Evolutionary conservation across 2,888 invertebrate genomes (phyloP), one percentile per base, ranked within the genome.

Genomic region (Stenoptilia bipunctidactyla): DNA sequence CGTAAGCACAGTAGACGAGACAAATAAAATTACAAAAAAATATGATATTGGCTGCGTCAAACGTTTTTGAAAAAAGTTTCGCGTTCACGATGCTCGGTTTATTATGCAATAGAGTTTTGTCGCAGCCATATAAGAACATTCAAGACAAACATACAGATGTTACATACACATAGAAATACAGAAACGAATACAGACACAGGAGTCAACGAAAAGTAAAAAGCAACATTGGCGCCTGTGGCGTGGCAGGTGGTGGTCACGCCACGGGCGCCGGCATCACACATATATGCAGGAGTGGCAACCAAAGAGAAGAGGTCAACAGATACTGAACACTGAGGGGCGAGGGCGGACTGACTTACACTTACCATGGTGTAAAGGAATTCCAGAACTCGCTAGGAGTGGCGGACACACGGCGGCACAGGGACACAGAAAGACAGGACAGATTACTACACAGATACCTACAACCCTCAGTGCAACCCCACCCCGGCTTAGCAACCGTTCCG

Each of bases 281-380:
- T 61, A 85, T 76, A 77, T 84, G 85, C 84, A 83, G 80, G 75
- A 82, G 59, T 77, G 53, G 85, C 84, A 85, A 85, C 85, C 68
- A 79, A 84, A 85, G 69, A 70, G 71, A 80, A 77, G 73, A 79
- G 74, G 77, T 75, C 69, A 82, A 80, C 76, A 77, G 73, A 80
- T 80, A 82, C 70, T 79, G 75, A 83, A 83, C 83, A 83, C 82
- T 80, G 82, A 84, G 83, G 84, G 84, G 80, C 82, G 84, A 80
- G 84, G 85, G 85, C 77, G 82, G 83, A 79, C 74, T 83, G 85
- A 85, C 85, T 88, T 90, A 89, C 90, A 95, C 95, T 95, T 95
- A 96, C 95, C 95, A 92, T 91, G 94, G 94, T 90, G 93, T 93
- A 92, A 95, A 95, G 91, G 94, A 94, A 91, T 93, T 95, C 95